Evolutionary conservation across 2,113 vertebrate species (phyloP), one percentile per base, ranked within the genome.

Genomic region (Cephalopterus ornatus): DNA sequence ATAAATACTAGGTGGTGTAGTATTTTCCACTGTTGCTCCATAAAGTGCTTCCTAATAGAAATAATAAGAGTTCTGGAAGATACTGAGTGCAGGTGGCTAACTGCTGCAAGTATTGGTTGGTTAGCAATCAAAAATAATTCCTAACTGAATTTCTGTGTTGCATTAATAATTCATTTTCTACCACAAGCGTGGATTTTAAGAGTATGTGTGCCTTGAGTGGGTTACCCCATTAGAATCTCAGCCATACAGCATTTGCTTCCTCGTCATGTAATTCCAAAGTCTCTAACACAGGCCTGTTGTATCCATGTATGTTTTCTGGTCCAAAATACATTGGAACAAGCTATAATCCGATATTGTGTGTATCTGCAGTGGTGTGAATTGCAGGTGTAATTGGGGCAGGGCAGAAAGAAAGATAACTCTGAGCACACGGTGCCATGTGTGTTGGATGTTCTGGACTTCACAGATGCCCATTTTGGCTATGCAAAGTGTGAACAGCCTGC

Each of bases 351-450:
- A 8, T 19, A 3, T 44, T 47, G 11, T 26, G 27, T 22, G 1
- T 41, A 12, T 70, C 23, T 70, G 19, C 32, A 63, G 2, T 20
- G 7, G 52, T 35, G 52, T 44, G 7, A 68, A 14, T 49, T 27
- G 16, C 42, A 49, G 10, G 8, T 59, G 19, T 18, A 30, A 28
- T 20, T 59, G 56, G 56, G 56, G n/a, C 22, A 62, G 21, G 21
- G 63, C 42, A 58, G 65, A 46, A 74, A n/a, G 37, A 73, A 55
- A 61, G 37, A 28, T 33, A 44, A 3, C 61, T 37, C 52, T 23
- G 33, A 26, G 1, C 44, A 28, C 12, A 20, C 33, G 2, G 5
- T 50, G 50, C 9, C 1, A n/a, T 12, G 4, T 6, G 14, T 30
- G 14, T 5, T 50, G 19, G 8, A 4, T 24, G 4, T 39, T 42